phyloP scores from a whole-genome alignment of 2,888 invertebrate genomes.

The Nymphalis polychloros region DNA sequence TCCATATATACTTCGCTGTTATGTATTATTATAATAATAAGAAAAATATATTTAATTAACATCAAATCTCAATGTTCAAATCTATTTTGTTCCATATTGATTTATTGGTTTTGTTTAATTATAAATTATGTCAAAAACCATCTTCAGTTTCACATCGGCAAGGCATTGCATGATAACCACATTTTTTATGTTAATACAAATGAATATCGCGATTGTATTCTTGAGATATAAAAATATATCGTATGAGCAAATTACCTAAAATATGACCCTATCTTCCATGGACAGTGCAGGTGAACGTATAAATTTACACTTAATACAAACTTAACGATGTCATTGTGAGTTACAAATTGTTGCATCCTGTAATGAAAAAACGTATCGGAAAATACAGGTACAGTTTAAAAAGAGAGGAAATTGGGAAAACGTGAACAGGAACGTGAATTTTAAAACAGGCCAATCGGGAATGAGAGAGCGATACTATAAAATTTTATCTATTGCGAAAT shows the following conservation, averaged over 20 bases:
- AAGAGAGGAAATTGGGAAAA: constrained; percentile 30
- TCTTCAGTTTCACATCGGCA: no score
- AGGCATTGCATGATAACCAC: no score
- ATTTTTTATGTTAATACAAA: not conserved
- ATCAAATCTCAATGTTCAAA: no score
- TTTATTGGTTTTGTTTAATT: no score
- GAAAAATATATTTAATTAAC: no score
- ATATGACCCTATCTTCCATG: not conserved
- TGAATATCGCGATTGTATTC: not conserved
- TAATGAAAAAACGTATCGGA: constrained; percentile 10
- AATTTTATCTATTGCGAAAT: constrained; percentile 46
- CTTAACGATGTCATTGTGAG: constrained; percentile 8
- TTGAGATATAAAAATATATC: not conserved
- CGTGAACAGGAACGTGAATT: constrained; percentile 41
- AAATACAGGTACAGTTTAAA: constrained; percentile 19
- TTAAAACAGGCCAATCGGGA: constrained; percentile 44
- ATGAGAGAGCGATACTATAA: constrained; percentile 47
- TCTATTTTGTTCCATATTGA: no score
- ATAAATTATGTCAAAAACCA: no score
- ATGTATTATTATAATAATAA: no score
- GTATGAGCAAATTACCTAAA: not conserved
- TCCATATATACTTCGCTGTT: no score
- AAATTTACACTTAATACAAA: constrained; percentile 12
- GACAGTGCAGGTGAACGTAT: not conserved
- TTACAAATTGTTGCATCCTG: constrained; percentile 8